Evolutionary conservation across 37 sponge, comb jelly and placozoan species (phyloP).

Genomic region (Ianthella basta): DNA sequence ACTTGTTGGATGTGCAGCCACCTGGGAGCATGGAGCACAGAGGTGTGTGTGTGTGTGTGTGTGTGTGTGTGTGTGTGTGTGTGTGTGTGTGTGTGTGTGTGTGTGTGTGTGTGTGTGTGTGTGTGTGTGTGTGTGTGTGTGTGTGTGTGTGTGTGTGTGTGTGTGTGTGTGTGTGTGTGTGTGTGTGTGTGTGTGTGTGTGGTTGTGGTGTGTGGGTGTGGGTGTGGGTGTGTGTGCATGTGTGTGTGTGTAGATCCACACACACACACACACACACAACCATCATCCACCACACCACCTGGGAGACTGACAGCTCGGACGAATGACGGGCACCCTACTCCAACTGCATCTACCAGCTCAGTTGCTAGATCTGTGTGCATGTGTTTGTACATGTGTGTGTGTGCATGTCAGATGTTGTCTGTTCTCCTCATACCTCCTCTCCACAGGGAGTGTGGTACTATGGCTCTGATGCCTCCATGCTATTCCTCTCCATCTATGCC

Average conservation of each 20-base stretch:
- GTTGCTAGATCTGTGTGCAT: constrained; percentile 18
- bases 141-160: constrained; percentile 25
- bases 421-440: background rate
- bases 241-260: background rate
- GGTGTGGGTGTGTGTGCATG: background rate
- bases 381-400: background rate
- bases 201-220: background rate
- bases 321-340: too few relatives aligned
- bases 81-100: too few relatives aligned
- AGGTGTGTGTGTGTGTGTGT: constrained; percentile 32
- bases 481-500: constrained; percentile 44
- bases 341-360: background rate
- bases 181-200: background rate
- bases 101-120: constrained; percentile 19
- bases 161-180: constrained; percentile 22
- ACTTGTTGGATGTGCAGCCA: constrained; percentile 47
- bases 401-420: background rate
- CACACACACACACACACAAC: background rate
- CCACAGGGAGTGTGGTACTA: constrained; percentile 75
- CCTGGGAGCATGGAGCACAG: constrained; percentile 63
- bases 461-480: constrained; percentile 64
- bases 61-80: too few relatives aligned
- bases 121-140: constrained; percentile 29
- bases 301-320: too few relatives aligned
- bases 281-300: too few relatives aligned